Evolutionary conservation across 2,888 invertebrate genomes (phyloP).

Genomic region (Tuberolachnus salignus): DNA sequence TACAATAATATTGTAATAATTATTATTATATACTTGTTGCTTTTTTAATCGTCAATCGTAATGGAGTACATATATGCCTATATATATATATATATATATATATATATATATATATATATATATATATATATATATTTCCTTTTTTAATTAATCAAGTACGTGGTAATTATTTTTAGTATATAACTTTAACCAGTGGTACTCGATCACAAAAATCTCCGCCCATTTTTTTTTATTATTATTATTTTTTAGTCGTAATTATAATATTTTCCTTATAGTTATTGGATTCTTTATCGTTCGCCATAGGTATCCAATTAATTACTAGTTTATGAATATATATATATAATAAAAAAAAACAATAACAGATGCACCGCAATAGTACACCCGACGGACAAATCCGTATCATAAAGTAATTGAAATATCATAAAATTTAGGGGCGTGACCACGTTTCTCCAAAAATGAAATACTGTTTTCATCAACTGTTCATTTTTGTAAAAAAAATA

Average conservation of each 20-base stretch:
- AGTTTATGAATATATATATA: neutral
- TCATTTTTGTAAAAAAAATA: too few relatives aligned
- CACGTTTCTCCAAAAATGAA: too few relatives aligned
- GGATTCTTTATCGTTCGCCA: slow-evolving; percentile 1
- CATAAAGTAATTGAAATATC: neutral
- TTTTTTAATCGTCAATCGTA: too few relatives aligned
- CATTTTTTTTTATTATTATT: slow-evolving; percentile 12
- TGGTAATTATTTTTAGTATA: slow-evolving; percentile 31
- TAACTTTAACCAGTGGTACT: slow-evolving; percentile 22
- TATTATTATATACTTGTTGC: too few relatives aligned
- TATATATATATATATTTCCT: slow-evolving; percentile 2
- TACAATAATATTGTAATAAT: too few relatives aligned
- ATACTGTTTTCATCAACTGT: too few relatives aligned
- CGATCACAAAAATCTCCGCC: slow-evolving; percentile 18
- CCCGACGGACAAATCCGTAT: neutral
- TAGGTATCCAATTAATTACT: slow-evolving; percentile 23
- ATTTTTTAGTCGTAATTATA: slow-evolving; percentile 14
- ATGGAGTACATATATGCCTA: too few relatives aligned
- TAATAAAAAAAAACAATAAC: neutral
- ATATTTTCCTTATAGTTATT: slow-evolving; percentile 34
- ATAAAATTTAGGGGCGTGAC: too few relatives aligned
- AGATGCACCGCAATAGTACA: slow-evolving; percentile 5
- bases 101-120: too few relatives aligned
- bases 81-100: too few relatives aligned
- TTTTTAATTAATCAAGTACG: slow-evolving; percentile 29